A percentile compares a stretch with the other conserved stretches of the same genome.
Evolutionary conservation across 2,113 vertebrate species (phyloP).

Genomic region (Onychostruthus taczanowskii): DNA sequence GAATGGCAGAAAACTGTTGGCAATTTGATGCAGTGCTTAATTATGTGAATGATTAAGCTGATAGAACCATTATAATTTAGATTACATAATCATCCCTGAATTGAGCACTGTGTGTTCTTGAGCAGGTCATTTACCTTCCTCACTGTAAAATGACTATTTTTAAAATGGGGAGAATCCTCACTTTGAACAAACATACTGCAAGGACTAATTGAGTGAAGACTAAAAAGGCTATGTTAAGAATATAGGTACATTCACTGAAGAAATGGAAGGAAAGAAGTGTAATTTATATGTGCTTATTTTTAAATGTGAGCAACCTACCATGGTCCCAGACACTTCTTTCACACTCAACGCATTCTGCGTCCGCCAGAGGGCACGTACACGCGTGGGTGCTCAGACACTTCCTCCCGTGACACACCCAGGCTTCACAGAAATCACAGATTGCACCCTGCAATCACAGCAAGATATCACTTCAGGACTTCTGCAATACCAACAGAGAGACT

Average conservation of each 20-base stretch:
- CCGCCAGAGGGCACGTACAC: constrained; percentile 87
- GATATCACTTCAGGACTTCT: background rate
- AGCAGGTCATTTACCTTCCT: background rate
- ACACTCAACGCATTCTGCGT: constrained; percentile 94
- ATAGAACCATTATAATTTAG: background rate
- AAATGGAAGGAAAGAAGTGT: background rate
- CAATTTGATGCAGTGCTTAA: background rate
- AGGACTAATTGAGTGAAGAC: background rate
- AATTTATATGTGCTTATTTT: background rate
- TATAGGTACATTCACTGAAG: background rate
- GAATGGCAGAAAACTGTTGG: background rate
- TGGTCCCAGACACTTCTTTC: constrained; percentile 97
- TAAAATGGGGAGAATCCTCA: background rate
- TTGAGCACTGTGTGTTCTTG: background rate
- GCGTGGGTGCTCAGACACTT: constrained; percentile 95
- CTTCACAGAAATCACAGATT: constrained; percentile 98
- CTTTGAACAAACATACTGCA: background rate
- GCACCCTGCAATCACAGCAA: constrained; percentile 82
- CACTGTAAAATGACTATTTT: background rate
- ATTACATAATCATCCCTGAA: background rate
- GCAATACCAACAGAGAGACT: background rate
- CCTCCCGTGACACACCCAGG: constrained; percentile 95
- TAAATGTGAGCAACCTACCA: constrained; percentile 70
- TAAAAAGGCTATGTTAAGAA: background rate
- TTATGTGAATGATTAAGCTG: background rate